These are phyloP conservation scores for Entomobrya multifasciata DNA, from an alignment of 2,888 invertebrate genomes.

Conservation along the genomic window DNA sequence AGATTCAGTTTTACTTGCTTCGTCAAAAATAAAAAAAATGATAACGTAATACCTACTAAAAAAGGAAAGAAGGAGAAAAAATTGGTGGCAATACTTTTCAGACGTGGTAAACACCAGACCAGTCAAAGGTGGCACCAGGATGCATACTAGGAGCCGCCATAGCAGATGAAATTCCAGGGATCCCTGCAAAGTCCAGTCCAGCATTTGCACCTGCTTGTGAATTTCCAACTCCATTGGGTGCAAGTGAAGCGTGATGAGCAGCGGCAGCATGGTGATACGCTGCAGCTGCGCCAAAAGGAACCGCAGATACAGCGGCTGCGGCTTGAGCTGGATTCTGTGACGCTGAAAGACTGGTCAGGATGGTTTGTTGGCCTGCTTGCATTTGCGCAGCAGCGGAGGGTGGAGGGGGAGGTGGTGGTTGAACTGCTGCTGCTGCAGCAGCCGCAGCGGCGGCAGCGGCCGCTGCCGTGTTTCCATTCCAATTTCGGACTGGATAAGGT, in stretches of 20 bases:
- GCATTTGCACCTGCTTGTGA: conserved; percentile 1
- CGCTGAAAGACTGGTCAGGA: conserved; percentile 87
- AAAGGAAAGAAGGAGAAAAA: conserved; percentile 62
- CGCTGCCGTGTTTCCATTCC: conserved; percentile 82
- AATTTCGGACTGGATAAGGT: conserved; percentile 57
- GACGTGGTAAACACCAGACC: conserved; percentile 68
- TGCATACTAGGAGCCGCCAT: conserved; percentile 63
- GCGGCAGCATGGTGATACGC: conserved; percentile 50
- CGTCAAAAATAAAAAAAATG: conserved; percentile 55
- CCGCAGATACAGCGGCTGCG: conserved; percentile 16
- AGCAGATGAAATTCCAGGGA: conserved; percentile 42
- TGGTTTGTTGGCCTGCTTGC: conserved; percentile 84
- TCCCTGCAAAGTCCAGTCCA: conserved; percentile 50
- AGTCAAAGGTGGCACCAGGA: conserved; percentile 66
- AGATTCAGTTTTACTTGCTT: conserved; percentile 40
- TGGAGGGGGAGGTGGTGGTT: conserved; percentile 81
- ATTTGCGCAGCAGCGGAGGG: conserved; percentile 85
- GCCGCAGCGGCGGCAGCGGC: conserved; percentile 82
- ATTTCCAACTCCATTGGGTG: neutral
- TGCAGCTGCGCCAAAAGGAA: conserved; percentile 44
- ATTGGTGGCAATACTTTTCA: conserved; percentile 70
- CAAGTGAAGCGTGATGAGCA: conserved; percentile 52
- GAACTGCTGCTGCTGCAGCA: conserved; percentile 53
- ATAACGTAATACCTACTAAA: conserved; percentile 52
- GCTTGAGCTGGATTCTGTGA: conserved; percentile 91